phyloP scores from a whole-genome alignment of 2,797 vertebrate genomes.

The Apogon talboti region DNA sequence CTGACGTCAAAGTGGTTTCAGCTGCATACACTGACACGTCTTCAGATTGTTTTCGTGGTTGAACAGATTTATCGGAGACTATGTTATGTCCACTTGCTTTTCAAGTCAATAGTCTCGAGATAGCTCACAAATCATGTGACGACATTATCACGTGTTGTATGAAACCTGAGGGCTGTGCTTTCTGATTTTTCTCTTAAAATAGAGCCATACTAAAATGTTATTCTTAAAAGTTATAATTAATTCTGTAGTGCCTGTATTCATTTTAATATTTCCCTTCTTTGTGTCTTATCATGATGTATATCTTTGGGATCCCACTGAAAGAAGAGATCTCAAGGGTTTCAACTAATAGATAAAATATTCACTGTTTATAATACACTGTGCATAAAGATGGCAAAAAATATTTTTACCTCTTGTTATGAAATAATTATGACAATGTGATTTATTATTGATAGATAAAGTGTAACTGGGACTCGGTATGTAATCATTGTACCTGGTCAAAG shows the following conservation, averaged over 20 bases:
- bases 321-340: too few species aligned
- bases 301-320: too few species aligned
- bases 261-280: background rate
- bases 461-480: too few species aligned
- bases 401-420: too few species aligned
- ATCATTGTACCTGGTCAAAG: too few species aligned
- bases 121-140: background rate
- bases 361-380: too few species aligned
- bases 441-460: too few species aligned
- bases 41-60: slow-evolving; percentile 22
- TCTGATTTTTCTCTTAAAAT: background rate
- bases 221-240: background rate
- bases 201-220: background rate
- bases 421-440: too few species aligned
- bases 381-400: too few species aligned
- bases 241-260: background rate
- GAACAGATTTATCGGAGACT: slow-evolving; percentile 13
- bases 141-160: background rate
- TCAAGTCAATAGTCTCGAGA: background rate
- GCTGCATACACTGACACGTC: slow-evolving; percentile 24
- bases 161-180: background rate
- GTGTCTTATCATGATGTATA: background rate
- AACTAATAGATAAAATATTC: too few species aligned
- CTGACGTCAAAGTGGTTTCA: slow-evolving; percentile 24
- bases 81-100: slow-evolving; percentile 5